Base-by-base conservation (phyloP, 92 coral and sea anemone species). In the Bergia sp. region DNA sequence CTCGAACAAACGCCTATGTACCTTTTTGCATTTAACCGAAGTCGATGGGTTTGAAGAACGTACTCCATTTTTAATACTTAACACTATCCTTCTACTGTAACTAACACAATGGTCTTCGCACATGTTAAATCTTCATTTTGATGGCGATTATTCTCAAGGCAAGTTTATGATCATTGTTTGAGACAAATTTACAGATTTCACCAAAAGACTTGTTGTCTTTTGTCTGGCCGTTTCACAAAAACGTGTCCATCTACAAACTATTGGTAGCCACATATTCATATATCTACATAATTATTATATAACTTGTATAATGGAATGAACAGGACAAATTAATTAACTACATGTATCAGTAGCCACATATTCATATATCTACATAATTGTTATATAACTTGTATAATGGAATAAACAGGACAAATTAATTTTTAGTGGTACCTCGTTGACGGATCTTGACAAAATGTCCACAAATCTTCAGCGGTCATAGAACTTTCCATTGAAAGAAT, bases 391-490 rank as follows among this genome's bases (percentile, higher is more conserved):
- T 61, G 69, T 5, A 16, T 4, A 5, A 18, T 18, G 69, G 20
- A 57, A 61, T 21, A 6, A 20, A 23, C 3, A 21, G 7, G 23
- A 61, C 23, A 61, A 61, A 61, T 3, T 16, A 23, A 2, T 61
- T 3, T 12, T 21, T 7, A 15, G 69, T 18, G 5, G 29, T 87
- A 94, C 98, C 98, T 93, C 36, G 94, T 92, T 79, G 93, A 92
- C 1, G 98, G 92, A 87, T 96, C 98, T 80, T 93, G 95, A 40
- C 98, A 92, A 82, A 96, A 96, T 37, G 79, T 66, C 64, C 91
- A 89, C 79, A 96, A 87, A 64, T 92, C 96, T 86, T 89, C 92
- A 10, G 90, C 92, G 5, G 96, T 86, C 61, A 95, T 93, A n/a
- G 76, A 57, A 80, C 96, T 92, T 53, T 89, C 93, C 88, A 89